These are phyloP conservation scores for Lucinisca nassula DNA, from an alignment of 2,888 invertebrate genomes.

Conservation along the genomic window DNA sequence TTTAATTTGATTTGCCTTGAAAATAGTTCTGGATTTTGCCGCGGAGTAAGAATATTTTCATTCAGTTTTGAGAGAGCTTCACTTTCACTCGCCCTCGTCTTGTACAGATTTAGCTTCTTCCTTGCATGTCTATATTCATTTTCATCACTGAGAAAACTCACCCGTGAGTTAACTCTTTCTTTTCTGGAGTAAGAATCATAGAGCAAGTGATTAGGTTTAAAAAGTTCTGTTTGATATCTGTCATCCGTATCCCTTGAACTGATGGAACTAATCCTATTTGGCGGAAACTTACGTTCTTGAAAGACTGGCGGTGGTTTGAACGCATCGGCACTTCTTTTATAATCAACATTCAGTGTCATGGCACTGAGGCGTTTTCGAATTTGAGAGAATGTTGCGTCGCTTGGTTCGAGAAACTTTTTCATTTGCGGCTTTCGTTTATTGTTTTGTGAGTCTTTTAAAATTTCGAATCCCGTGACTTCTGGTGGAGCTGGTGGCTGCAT, in stretches of 20 bases:
- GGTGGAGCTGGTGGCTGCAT: background rate
- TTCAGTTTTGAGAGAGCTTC: slow-evolving; percentile 44
- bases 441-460: background rate
- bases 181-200: background rate
- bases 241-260: slow-evolving; percentile 44
- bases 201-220: slow-evolving; percentile 3
- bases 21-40: slow-evolving; percentile 68
- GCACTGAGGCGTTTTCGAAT: slow-evolving; percentile 61
- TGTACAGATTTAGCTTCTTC: background rate
- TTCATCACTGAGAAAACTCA: slow-evolving; percentile 53
- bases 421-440: background rate
- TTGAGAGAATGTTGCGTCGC: slow-evolving; percentile 49
- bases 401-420: slow-evolving; percentile 57
- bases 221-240: background rate
- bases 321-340: slow-evolving; percentile 41
- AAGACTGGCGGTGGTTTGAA: slow-evolving; percentile 39
- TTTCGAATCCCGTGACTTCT: background rate
- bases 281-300: slow-evolving; percentile 45
- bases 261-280: slow-evolving; percentile 61
- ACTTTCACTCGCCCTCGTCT: slow-evolving; percentile 49
- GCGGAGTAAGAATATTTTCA: slow-evolving; percentile 57
- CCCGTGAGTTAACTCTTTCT: slow-evolving; percentile 25
- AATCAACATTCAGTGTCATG: slow-evolving; percentile 50
- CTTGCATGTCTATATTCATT: slow-evolving; percentile 40
- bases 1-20: slow-evolving; percentile 57